These are phyloP conservation scores for Drosophila guanche DNA, from an alignment of 1,140 invertebrate species.

Conservation along the genomic window DNA sequence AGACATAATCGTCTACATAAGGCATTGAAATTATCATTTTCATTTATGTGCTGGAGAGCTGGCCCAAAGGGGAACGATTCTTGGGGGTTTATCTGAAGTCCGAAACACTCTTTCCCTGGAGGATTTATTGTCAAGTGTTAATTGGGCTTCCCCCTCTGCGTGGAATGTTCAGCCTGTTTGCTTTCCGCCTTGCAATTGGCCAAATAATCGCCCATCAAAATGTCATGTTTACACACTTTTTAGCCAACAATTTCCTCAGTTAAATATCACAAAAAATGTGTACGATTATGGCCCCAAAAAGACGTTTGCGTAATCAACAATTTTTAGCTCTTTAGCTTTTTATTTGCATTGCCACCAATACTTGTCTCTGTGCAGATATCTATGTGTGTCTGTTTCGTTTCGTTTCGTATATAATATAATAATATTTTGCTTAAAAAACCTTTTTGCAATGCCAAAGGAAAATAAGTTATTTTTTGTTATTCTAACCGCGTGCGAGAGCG, in stretches of 20 bases:
- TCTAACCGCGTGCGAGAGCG: slow-evolving; percentile 55
- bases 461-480: slow-evolving; percentile 57
- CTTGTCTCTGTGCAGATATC: too few relatives aligned
- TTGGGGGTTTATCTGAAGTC: background rate
- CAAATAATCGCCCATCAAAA: slow-evolving; percentile 41
- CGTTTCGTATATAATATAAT: slow-evolving; percentile 53
- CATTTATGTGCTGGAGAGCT: slow-evolving; percentile 7
- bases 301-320: slow-evolving; percentile 71
- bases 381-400: background rate
- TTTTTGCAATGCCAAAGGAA: slow-evolving; percentile 67
- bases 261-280: slow-evolving; percentile 16
- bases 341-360: slow-evolving; percentile 56
- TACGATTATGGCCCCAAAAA: slow-evolving; percentile 17
- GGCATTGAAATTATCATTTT: slow-evolving; percentile 49
- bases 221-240: slow-evolving; percentile 41
- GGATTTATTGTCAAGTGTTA: background rate
- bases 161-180: slow-evolving; percentile 23
- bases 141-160: slow-evolving; percentile 15
- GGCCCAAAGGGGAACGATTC: background rate
- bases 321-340: slow-evolving; percentile 61
- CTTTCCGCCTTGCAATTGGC: slow-evolving; percentile 49
- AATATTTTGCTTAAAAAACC: slow-evolving; percentile 58
- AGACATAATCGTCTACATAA: slow-evolving; percentile 33
- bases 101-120: too few relatives aligned
- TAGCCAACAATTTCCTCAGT: slow-evolving; percentile 27